Evolutionary conservation across 37 sponge, comb jelly and placozoan species (phyloP), one percentile per base, ranked within the genome.

Genomic region (Lycopodina hypogea): DNA sequence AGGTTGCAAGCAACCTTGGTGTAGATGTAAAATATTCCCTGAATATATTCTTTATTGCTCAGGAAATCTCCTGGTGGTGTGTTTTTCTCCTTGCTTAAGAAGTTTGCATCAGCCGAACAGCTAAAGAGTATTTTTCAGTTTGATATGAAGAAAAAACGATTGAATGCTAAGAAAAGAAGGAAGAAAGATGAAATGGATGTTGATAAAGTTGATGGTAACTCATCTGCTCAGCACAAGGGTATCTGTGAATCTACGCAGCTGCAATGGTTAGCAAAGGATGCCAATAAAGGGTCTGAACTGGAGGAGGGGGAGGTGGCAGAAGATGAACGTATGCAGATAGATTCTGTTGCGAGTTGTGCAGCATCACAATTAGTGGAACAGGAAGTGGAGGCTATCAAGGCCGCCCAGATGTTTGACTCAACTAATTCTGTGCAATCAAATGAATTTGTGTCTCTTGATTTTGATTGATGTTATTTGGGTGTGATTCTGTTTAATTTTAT

Each of bases 61-160:
- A 81, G 87, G 71, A 74, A 56, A 60, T 34, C 69, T 34, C 87
- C 87, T 22, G 87, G 87, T 0, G 87, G 87, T 1, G 87, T 87
- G 14, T 87, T 87, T 61, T 48, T 87, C 37, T 18, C 75, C 9
- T 75, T 87, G 39, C 59, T 87, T 8, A 87, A 87, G 76, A 24
- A 53, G 32, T 50, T 14, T 38, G 39, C 50, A 22, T 61, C 86
- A 18, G 34, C 57, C 1, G 87, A 68, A 17, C 58, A 87, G 56
- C 39, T 39, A 60, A 68, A 68, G 22, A 56, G 48, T 24, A 80
- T 87, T 17, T 87, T 87, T 39, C 2, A 33, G 74, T 42, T 29
- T 3, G 41, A 24, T 23, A 56, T 48, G 26, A 30, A 48, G 32
- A 77, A 56, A 56, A 30, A 14, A 9, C 4, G 9, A 45, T 9